Evolutionary conservation across 1,140 invertebrate species (phyloP), one percentile per base, ranked within the genome.

Genomic region (Neodiprion lecontei): DNA sequence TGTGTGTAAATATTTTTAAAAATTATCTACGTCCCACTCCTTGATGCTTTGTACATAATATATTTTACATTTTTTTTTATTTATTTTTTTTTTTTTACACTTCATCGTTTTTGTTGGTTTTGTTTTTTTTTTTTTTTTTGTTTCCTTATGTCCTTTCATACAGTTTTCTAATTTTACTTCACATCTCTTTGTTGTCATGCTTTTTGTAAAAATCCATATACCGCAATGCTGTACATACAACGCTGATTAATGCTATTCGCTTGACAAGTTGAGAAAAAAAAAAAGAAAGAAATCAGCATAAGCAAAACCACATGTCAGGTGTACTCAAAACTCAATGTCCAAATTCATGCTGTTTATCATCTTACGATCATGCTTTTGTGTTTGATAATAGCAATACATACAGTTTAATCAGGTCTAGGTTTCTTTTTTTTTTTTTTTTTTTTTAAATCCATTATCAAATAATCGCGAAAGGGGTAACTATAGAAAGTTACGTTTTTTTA

Each of bases 1-100:
- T 85, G 79, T 82, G 81, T 85, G 84, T 86, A 85, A 79, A 86
- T 85, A 85, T 77, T 83, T 76, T 75, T 72, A 76, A 67, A 49
- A 21, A 72, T 48, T 72, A n/a, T 61, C n/a, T 61, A 48, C 72
- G 69, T 76, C 61, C 76, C 73, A 73, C 76, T 71, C 77, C 71
- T 67, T 73, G 65, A 82, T 76, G 78, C 78, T 81, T 82, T 47
- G 68, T 76, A 78, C 76, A 79, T 74, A 79, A 73, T 61, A 61
- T 61, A 61, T 61, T 8, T 14, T 61, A 61, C 4, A 61, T 61
- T 61, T 12, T 61, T 7, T 61, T 61, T 61, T n/a, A n/a, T n/a
- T 9, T 7, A 4, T 61, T 61, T 61, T 61, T 61, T 61, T 61
- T 61, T 61, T 61, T 61, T 5, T 7, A 14, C 28, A 40, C 28